Percentiles rank a stretch among this genome's conserved stretches.
Conservation (phyloP, 2,888 invertebrate species). For the Plebejus argus region DNA sequence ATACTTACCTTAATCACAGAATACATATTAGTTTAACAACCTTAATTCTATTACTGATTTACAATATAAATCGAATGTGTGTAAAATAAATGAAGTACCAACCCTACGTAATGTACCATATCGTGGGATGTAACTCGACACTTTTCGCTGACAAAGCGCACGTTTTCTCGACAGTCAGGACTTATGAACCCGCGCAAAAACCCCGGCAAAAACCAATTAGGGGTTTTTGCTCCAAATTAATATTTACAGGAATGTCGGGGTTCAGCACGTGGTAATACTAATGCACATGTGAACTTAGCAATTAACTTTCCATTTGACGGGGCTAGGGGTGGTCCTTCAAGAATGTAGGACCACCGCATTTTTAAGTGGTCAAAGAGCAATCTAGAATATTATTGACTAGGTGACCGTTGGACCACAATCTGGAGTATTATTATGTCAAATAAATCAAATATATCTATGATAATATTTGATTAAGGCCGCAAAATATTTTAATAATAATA, state of each 20-base stretch:
- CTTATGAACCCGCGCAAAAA: constrained; percentile 69
- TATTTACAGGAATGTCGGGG: constrained; percentile 67
- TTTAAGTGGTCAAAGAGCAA: background rate
- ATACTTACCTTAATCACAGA: background rate
- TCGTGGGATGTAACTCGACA: constrained; percentile 80
- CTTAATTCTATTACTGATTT: too few relatives aligned
- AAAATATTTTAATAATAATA: too few relatives aligned
- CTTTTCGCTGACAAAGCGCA: constrained; percentile 79
- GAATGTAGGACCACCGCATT: background rate
- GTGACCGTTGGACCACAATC: too few relatives aligned
- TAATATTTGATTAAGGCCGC: too few relatives aligned
- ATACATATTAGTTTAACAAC: too few relatives aligned
- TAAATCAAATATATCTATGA: too few relatives aligned
- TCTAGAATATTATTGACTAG: background rate
- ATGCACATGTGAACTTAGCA: constrained; percentile 70
- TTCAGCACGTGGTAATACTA: constrained; percentile 76
- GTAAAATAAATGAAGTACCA: constrained; percentile 46
- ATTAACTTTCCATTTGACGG: constrained; percentile 61
- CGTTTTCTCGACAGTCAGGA: constrained; percentile 70
- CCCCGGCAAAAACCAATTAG: constrained; percentile 75
- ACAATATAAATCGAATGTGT: background rate
- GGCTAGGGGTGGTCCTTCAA: constrained; percentile 59
- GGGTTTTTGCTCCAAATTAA: constrained; percentile 71
- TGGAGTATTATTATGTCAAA: too few relatives aligned
- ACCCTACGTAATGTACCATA: constrained; percentile 72